A percentile compares a stretch with the other conserved stretches of the same genome.
Evolutionary conservation across 37 sponge, comb jelly and placozoan species (phyloP).

Genomic region (Halichondria panicea): DNA sequence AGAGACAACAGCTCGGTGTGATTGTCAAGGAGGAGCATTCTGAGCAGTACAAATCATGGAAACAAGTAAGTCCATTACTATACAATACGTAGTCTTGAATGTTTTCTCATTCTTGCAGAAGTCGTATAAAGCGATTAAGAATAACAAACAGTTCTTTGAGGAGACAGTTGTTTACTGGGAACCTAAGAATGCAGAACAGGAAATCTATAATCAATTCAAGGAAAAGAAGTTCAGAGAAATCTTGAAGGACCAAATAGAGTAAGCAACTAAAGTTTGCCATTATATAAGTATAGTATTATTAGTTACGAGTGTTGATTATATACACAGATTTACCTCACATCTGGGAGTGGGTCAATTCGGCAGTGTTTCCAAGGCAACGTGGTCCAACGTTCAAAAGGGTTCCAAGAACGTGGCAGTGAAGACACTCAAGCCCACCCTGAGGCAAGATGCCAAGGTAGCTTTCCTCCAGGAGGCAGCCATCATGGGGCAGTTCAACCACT

Average conservation of each 20-base stretch:
- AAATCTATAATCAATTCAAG: conserved; percentile 47
- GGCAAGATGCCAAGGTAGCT: conserved; percentile 28
- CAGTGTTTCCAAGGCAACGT: conserved; percentile 43
- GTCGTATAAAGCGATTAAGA: neutral
- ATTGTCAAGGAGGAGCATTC: no score
- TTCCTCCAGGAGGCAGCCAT: conserved; percentile 81
- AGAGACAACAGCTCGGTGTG: neutral
- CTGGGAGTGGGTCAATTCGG: conserved; percentile 73
- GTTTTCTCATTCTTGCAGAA: conserved; percentile 8
- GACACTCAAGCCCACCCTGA: conserved; percentile 14
- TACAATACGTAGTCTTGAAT: no score
- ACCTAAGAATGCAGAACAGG: conserved; percentile 5
- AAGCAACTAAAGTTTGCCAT: neutral
- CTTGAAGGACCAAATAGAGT: conserved; percentile 25
- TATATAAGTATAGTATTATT: neutral
- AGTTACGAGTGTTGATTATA: neutral
- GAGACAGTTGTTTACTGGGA: conserved; percentile 25
- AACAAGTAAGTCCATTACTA: no score
- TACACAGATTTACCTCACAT: conserved; percentile 17
- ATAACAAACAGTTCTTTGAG: conserved; percentile 32
- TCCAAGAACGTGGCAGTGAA: conserved; percentile 52
- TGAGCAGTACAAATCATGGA: no score
- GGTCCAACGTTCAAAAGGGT: conserved; percentile 8
- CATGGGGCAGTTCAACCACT: conserved; percentile 74
- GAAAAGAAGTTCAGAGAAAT: conserved; percentile 53